Conservation (phyloP, 1,140 invertebrate species). For the Drosophila rufa region DNA sequence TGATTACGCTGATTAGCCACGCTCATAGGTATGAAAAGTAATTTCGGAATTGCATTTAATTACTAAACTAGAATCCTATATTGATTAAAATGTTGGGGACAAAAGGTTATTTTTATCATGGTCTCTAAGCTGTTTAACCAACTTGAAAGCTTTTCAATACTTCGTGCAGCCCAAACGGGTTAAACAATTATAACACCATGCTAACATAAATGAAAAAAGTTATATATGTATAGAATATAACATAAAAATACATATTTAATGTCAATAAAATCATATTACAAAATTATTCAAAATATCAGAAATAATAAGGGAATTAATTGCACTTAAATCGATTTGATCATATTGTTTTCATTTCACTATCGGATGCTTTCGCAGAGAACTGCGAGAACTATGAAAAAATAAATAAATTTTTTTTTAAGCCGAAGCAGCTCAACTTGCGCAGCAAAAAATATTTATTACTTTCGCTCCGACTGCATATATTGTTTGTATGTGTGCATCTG, state of each 20-base stretch:
- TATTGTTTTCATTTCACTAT: constrained; percentile 9
- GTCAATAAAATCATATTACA: too few relatives aligned
- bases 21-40: not conserved
- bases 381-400: not conserved
- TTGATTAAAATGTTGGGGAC: not conserved
- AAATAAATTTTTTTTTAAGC: constrained; percentile 58
- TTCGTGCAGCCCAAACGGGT: too few relatives aligned
- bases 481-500: constrained; percentile 18
- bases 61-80: not conserved
- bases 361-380: not conserved
- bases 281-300: too few relatives aligned
- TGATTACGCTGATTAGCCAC: constrained; percentile 15
- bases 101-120: too few relatives aligned
- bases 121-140: too few relatives aligned
- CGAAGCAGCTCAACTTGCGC: constrained; percentile 50
- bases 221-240: too few relatives aligned
- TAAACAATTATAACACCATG: too few relatives aligned
- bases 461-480: constrained; percentile 39
- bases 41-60: not conserved
- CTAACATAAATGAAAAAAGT: too few relatives aligned
- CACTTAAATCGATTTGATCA: constrained; percentile 1
- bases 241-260: too few relatives aligned
- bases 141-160: too few relatives aligned
- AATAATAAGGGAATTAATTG: not conserved
- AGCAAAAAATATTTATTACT: constrained; percentile 81